A percentile compares a stretch with the other conserved stretches of the same genome.
Evolutionary conservation across 2,888 invertebrate genomes (phyloP).

Genomic region (Mesodorylaimus sp.): DNA sequence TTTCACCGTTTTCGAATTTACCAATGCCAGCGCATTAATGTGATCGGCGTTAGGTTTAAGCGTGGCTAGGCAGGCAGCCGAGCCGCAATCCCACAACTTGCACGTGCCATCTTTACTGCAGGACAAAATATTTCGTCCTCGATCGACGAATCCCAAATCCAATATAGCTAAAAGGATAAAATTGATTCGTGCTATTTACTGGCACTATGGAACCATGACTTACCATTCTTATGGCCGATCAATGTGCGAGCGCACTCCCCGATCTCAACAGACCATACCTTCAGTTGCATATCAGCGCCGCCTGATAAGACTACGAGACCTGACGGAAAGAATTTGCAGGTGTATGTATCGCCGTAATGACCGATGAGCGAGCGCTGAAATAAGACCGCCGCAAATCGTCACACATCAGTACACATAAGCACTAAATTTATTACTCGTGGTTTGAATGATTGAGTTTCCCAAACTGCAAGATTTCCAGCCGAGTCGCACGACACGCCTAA

Average conservation of each 20-base stretch:
- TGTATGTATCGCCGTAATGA: constrained; percentile 49
- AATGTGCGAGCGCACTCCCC: constrained; percentile 49
- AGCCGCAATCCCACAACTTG: constrained; percentile 50
- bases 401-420: not conserved
- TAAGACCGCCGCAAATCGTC: constrained; percentile 4
- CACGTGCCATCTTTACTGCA: constrained; percentile 51
- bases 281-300: constrained; percentile 49
- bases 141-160: constrained; percentile 46
- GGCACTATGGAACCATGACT: too few species aligned
- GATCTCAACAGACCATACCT: constrained; percentile 51
- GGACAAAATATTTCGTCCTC: constrained; percentile 50
- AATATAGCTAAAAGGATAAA: constrained; percentile 37
- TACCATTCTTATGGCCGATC: constrained; percentile 44
- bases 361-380: constrained; percentile 39
- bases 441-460: constrained; percentile 46
- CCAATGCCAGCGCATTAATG: constrained; percentile 11
- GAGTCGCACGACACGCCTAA: constrained; percentile 46
- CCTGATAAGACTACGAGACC: constrained; percentile 48
- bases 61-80: constrained; percentile 41
- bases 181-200: not conserved
- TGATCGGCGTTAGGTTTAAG: constrained; percentile 24
- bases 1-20: too few species aligned
- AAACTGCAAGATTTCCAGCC: constrained; percentile 43
- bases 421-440: constrained; percentile 32
- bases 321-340: constrained; percentile 50